phyloP scores from a whole-genome alignment of 2,113 vertebrate genomes.

The Mola mola region DNA sequence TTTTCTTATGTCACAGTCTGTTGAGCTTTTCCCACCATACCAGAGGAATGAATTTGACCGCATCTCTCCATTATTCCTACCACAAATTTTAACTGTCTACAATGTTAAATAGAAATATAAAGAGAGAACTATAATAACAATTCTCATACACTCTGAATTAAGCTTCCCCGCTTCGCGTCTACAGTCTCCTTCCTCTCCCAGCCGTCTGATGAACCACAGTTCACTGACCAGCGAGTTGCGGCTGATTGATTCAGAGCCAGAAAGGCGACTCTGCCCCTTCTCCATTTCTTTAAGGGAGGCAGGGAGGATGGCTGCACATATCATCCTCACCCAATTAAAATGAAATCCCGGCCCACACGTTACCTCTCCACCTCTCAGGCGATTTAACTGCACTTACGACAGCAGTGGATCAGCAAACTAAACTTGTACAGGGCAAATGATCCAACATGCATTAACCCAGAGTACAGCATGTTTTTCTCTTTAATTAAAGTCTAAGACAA shows the following conservation, averaged over 20 bases:
- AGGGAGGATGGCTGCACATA: constrained; percentile 61
- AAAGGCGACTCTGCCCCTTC: constrained; percentile 46
- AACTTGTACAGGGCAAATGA: neutral
- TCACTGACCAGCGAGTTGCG: constrained; percentile 61
- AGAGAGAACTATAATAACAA: too few species aligned
- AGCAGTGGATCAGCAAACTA: constrained; percentile 26
- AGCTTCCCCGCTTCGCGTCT: constrained; percentile 11
- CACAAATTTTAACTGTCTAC: neutral
- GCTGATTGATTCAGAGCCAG: constrained; percentile 68
- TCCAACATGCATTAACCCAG: too few species aligned
- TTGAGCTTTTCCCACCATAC: too few species aligned
- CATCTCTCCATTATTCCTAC: too few species aligned
- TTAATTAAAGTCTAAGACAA: too few species aligned
- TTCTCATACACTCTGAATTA: neutral
- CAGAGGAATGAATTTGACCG: too few species aligned
- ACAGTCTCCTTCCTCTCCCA: constrained; percentile 26
- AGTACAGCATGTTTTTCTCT: too few species aligned
- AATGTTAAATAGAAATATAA: too few species aligned
- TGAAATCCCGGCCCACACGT: constrained; percentile 23
- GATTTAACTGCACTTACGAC: constrained; percentile 8
- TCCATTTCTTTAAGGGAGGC: constrained; percentile 50
- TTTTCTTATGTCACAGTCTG: too few species aligned
- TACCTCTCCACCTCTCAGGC: constrained; percentile 30
- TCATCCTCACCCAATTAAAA: constrained; percentile 57
- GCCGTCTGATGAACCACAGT: constrained; percentile 46